Evolutionary conservation across 2,797 vertebrate genomes (phyloP), one percentile per base, ranked within the genome.

Genomic region (Sandelia bainsii): DNA sequence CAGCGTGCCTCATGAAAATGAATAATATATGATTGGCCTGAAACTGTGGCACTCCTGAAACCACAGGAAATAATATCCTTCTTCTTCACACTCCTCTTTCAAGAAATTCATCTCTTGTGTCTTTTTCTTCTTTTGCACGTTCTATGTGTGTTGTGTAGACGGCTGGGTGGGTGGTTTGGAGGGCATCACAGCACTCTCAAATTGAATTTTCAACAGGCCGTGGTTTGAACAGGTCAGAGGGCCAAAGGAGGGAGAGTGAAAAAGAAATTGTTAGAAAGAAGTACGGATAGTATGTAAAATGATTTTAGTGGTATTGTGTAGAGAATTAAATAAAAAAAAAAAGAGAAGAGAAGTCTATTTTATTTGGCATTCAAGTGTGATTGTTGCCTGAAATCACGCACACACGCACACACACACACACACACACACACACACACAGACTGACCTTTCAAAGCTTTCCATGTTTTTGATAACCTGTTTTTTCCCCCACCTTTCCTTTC

Each of bases 1-100:
- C 78, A 39, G 70, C 60, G 79, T 69, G 78, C 71, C 79, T 76
- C 49, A 62, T 77, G 71, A 87, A 81, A 86, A 87, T 91, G 79
- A 91, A 89, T 89, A 83, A 89, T 83, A 87, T 80, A 89, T 87
- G 82, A 91, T 62, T 72, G 85, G 72, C 71, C 72, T 48, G 67
- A 85, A 79, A 85, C 71, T 57, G 63, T 66, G 72, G 72, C 10
- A 27, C 80, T 78, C 58, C 69, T 66, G 82, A 81, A 86, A 86
- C 79, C 88, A 76, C 75, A 68, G 71, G 66, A 83, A 85, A 80
- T 82, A 69, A 85, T 57, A 81, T 78, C 62, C 69, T 63, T 73
- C 61, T 61, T 64, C 75, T 73, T 69, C 80, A 77, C 51, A 59
- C 71, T 51, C 34, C 75, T 69, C 50, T 71, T 74, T 75, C 23